Percentiles rank a stretch among this genome's conserved stretches.
Evolutionary conservation across 2,888 invertebrate genomes (phyloP).

Genomic region (Aspidiotus destructor): DNA sequence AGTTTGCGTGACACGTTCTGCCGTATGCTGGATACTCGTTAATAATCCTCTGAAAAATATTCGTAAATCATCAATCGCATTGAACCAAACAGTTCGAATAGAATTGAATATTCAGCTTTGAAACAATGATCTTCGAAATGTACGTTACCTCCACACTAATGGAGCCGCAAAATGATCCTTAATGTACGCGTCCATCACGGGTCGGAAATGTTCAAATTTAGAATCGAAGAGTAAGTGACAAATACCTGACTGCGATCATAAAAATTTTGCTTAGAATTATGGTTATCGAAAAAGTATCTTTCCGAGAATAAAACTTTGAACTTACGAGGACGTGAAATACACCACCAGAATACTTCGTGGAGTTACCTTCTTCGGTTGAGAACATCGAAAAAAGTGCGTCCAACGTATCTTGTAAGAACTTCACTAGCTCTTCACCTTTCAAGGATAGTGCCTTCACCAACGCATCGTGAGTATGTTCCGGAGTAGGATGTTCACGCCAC

Average conservation of each 20-base stretch:
- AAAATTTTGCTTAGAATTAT: too few relatives aligned
- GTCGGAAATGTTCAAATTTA: slow-evolving; percentile 88
- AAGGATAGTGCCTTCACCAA: slow-evolving; percentile 68
- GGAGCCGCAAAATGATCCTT: slow-evolving; percentile 90
- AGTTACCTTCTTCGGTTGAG: slow-evolving; percentile 82
- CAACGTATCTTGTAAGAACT: slow-evolving; percentile 87
- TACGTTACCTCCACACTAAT: slow-evolving; percentile 76
- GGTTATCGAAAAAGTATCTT: too few relatives aligned
- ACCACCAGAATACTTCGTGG: slow-evolving; percentile 77
- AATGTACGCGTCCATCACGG: slow-evolving; percentile 88
- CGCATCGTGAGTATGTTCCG: slow-evolving; percentile 77
- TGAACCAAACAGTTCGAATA: too few relatives aligned
- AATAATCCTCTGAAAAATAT: slow-evolving; percentile 57
- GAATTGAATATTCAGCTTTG: background rate
- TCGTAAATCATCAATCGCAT: too few relatives aligned
- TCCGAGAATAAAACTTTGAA: background rate
- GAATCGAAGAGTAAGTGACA: slow-evolving; percentile 80
- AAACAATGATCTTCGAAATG: background rate
- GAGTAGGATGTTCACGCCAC: slow-evolving; percentile 76
- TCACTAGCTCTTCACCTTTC: slow-evolving; percentile 82
- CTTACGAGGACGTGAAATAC: slow-evolving; percentile 78
- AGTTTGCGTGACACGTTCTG: slow-evolving; percentile 73
- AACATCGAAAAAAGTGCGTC: slow-evolving; percentile 90
- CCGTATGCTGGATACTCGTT: slow-evolving; percentile 81
- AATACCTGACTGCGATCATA: slow-evolving; percentile 53